phyloP scores from a whole-genome alignment of 2,888 invertebrate genomes.

The Macrophya annulata region DNA sequence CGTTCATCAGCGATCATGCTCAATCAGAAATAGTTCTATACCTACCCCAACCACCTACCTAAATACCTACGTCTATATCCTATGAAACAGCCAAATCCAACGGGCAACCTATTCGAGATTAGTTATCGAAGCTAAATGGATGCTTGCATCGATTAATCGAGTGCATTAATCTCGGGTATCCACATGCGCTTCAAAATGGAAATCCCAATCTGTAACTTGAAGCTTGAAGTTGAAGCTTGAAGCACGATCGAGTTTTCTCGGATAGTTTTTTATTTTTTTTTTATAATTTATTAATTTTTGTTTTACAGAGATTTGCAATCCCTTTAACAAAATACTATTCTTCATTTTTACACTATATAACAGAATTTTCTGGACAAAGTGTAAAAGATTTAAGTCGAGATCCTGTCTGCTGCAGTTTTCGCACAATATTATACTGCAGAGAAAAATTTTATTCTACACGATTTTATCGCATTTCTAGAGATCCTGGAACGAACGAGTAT shows the following conservation, averaged over 20 bases:
- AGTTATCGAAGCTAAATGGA: conserved; percentile 37
- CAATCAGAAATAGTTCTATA: conserved; percentile 21
- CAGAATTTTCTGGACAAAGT: neutral
- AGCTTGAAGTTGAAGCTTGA: neutral
- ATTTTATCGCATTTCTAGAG: neutral
- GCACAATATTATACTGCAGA: neutral
- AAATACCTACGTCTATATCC: neutral
- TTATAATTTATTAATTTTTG: no score
- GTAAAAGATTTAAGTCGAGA: neutral
- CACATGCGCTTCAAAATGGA: neutral
- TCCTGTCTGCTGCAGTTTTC: neutral
- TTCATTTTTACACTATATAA: neutral
- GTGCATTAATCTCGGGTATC: conserved; percentile 21
- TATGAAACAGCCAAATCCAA: conserved; percentile 12
- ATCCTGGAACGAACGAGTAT: neutral
- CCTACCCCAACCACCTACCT: neutral
- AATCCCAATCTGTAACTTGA: no score
- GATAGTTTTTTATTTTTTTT: no score
- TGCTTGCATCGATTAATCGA: conserved; percentile 36
- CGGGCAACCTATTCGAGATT: conserved; percentile 18
- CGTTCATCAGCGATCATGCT: conserved; percentile 29
- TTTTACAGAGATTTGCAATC: neutral
- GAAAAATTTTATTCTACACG: neutral
- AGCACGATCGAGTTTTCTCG: no score
- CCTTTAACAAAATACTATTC: neutral